Conservation (phyloP, 2,113 vertebrate species). For the Anhinga rufa region DNA sequence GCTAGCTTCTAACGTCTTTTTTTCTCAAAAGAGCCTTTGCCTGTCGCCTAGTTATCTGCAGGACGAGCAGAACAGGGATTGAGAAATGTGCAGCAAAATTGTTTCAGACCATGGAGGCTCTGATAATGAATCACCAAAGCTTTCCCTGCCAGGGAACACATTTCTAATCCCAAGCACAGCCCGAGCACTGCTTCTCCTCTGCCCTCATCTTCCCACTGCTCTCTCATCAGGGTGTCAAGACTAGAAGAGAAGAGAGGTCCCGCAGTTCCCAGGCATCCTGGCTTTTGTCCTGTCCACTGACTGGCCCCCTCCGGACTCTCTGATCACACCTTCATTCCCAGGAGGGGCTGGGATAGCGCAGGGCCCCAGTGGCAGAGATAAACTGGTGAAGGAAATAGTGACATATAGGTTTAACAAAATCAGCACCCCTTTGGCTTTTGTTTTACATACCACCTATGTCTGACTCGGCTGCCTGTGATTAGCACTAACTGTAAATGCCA, state of each 20-base stretch:
- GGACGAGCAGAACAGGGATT: background rate
- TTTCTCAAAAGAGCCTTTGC: background rate
- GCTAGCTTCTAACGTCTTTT: background rate
- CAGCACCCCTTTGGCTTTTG: background rate
- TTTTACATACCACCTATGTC: background rate
- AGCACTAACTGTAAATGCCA: background rate
- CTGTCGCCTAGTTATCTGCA: background rate
- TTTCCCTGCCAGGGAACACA: background rate
- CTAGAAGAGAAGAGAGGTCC: background rate
- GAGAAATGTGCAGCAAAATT: slow-evolving; percentile 8
- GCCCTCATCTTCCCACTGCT: fast-evolving
- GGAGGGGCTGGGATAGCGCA: background rate
- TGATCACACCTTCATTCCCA: background rate
- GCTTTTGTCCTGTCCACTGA: background rate
- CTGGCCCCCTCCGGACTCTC: background rate
- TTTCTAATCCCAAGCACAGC: background rate
- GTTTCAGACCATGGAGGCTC: slow-evolving; percentile 12
- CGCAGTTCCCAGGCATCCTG: background rate
- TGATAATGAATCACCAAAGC: slow-evolving; percentile 23
- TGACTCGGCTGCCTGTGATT: background rate
- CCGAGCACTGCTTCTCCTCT: background rate
- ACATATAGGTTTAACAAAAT: background rate
- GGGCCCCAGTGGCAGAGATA: fast-evolving
- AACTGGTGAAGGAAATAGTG: background rate
- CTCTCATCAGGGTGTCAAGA: background rate